Base-by-base conservation (phyloP, 2,888 invertebrate genomes). In the Drosophila nigricruria region DNA sequence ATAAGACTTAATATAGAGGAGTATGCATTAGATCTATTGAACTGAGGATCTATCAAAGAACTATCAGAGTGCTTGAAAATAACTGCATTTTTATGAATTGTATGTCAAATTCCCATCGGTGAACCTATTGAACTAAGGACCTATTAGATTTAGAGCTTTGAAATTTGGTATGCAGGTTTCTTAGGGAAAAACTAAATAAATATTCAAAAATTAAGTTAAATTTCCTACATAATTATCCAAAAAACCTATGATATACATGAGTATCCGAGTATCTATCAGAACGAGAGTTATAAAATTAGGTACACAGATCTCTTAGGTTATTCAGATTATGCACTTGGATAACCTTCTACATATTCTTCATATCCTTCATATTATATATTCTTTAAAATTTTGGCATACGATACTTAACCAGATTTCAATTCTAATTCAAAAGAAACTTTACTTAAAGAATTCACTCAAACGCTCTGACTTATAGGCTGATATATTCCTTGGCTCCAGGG, bases 401-500 rank as follows among this genome's bases (percentile, higher is more conserved):
- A n/a, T 45, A 27, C 27, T n/a, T 47, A 25, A 16, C 2, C 4
- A 5, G 1, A 47, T n/a, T 45, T 27, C 5, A 49, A 45, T n/a
- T 45, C 1, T 2, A 25, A 45, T 9, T 25, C 16, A 9, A 32
- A 32, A 16, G n/a, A 18, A n/a, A 53, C 14, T 50, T 32, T 4
- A 16, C 10, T 32, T 12, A 30, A 54, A 20, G 14, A 3, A 0
- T 47, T 25, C 8, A 6, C 18, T 14, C 3, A 20, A 23, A 0
- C 14, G 32, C 42, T 12, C 16, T 43, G 32, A 25, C 34, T 57
- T 43, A 43, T 18, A 3, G 34, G 43, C 43, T 57, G 14, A 34
- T 57, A 25, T 34, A 14, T 18, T n/a, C 27, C 0, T 1, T 25
- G 30, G 3, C 20, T 38, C 32, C 40, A 67, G 66, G 68, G 68